Evolutionary conservation across 1,140 invertebrate genomes (phyloP).

Genomic region (Dermatophagoides farinae): DNA sequence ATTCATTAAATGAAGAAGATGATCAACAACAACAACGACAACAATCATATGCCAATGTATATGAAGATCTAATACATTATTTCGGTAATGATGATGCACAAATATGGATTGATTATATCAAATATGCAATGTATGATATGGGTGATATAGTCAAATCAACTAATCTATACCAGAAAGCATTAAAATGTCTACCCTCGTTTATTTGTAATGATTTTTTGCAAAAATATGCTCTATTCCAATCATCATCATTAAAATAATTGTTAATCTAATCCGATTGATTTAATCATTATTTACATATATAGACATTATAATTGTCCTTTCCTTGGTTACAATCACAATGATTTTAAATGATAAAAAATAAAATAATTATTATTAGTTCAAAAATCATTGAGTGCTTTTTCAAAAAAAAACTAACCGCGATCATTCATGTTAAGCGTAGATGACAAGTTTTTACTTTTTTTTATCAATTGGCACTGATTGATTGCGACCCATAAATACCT

Average conservation of each 20-base stretch:
- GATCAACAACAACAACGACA: background rate
- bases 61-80: constrained; percentile 6
- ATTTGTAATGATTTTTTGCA: constrained; percentile 1
- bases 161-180: background rate
- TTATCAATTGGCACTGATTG: too few relatives aligned
- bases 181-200: background rate
- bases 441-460: too few relatives aligned
- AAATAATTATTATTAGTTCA: too few relatives aligned
- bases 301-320: too few relatives aligned
- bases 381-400: too few relatives aligned
- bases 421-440: too few relatives aligned
- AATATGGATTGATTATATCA: constrained; percentile 13
- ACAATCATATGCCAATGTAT: background rate
- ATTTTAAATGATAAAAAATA: too few relatives aligned
- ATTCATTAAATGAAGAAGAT: background rate
- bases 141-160: background rate
- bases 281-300: too few relatives aligned
- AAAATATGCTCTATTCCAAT: constrained; percentile 5
- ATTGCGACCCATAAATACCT: too few relatives aligned
- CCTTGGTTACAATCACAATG: too few relatives aligned
- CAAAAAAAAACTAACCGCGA: too few relatives aligned
- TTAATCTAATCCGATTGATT: too few relatives aligned
- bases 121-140: background rate
- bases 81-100: constrained; percentile 4
- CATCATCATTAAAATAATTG: background rate